Conservation (phyloP, 2,113 vertebrate genomes). For the Ascaphus truei region DNA sequence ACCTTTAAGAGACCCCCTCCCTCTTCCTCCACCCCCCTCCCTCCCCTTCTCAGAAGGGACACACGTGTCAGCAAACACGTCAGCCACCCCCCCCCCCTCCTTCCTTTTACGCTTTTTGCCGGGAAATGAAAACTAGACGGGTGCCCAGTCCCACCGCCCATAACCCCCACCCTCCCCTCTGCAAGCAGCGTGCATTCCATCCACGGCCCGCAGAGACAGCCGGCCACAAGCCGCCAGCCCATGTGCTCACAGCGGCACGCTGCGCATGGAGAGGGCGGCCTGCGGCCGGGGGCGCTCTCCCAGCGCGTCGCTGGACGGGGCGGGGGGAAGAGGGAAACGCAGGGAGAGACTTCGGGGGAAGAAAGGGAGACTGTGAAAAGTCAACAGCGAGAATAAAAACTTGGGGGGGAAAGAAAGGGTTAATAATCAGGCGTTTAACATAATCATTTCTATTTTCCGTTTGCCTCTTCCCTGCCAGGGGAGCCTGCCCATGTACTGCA, state of each 20-base stretch:
- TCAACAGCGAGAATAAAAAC: no score
- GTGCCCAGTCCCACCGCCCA: background rate
- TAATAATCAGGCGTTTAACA: no score
- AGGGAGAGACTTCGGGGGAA: no score
- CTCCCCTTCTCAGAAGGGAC: background rate
- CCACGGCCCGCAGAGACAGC: rapidly evolving
- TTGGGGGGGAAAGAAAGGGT: no score
- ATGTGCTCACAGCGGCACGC: background rate
- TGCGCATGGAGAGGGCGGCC: background rate
- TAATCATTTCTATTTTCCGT: no score
- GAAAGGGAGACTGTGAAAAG: no score
- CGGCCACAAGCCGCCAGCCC: background rate
- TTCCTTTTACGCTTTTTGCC: slow-evolving; percentile 6
- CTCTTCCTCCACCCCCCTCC: background rate
- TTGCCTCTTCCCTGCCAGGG: no score
- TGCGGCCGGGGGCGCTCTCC: slow-evolving; percentile 8
- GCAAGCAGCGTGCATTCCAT: background rate
- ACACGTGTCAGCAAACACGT: slow-evolving; percentile 5
- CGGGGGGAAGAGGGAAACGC: background rate
- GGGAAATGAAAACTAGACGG: background rate
- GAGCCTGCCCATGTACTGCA: no score
- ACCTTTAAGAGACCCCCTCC: slow-evolving; percentile 9
- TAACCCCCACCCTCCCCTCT: background rate
- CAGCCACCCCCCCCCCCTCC: slow-evolving; percentile 25
- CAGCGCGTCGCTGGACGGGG: background rate